These are phyloP conservation scores for Ophiothrix spiculata DNA, from an alignment of 35 echinoderm and acorn worm genomes.

Conservation along the genomic window DNA sequence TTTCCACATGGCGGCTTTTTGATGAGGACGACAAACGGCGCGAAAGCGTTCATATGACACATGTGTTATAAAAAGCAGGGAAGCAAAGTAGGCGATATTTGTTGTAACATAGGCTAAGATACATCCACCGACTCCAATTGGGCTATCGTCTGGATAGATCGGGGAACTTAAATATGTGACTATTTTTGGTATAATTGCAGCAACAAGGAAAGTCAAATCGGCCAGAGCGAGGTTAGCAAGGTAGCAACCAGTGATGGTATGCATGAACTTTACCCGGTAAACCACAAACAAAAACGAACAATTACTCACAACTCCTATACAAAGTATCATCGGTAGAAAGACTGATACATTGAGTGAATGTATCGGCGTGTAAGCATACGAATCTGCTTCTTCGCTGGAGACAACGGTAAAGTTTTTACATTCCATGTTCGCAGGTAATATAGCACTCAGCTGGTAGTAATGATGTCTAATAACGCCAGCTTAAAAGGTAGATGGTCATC, in stretches of 20 bases:
- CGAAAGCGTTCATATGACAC: constrained; percentile 46
- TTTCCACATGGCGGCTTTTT: background rate
- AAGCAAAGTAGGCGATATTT: constrained; percentile 39
- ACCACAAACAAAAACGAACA: constrained; percentile 57
- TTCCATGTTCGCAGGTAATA: no score
- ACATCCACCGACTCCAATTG: constrained; percentile 42
- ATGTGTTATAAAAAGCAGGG: constrained; percentile 33
- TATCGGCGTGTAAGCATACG: no score
- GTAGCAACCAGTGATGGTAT: constrained; percentile 51
- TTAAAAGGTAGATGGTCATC: no score
- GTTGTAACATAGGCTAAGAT: constrained; percentile 36
- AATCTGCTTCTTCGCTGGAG: no score
- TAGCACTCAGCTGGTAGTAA: no score
- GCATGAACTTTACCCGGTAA: constrained; percentile 36
- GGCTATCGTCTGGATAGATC: constrained; percentile 29
- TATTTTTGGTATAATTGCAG: constrained; percentile 41
- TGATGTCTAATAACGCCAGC: no score
- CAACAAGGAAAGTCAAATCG: constrained; percentile 45
- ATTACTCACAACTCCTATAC: constrained; percentile 44
- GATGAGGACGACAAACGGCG: constrained; percentile 34
- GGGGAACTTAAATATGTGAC: constrained; percentile 36
- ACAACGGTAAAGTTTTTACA: no score
- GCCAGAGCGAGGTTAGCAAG: constrained; percentile 56
- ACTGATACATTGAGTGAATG: no score
- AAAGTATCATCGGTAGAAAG: constrained; percentile 30